phyloP scores from a whole-genome alignment of 1,140 invertebrate species.

The Tribolium madens region DNA sequence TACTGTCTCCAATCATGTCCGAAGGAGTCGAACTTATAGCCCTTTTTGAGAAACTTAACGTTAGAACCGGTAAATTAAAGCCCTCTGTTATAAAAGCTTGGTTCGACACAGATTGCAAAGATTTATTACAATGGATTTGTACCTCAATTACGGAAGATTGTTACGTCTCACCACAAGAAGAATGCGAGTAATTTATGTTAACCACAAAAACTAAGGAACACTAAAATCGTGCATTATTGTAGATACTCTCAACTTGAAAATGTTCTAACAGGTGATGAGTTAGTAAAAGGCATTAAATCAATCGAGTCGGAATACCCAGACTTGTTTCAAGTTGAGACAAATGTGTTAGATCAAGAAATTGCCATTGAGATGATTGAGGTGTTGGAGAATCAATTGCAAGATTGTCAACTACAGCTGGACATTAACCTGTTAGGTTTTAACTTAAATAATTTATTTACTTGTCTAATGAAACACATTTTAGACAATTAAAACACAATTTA shows the following conservation, averaged over 20 bases:
- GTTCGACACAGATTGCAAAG: conserved; percentile 58
- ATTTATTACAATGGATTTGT: conserved; percentile 57
- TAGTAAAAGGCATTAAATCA: conserved; percentile 38
- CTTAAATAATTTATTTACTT: neutral
- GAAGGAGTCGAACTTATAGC: conserved; percentile 49
- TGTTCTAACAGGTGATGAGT: conserved; percentile 21
- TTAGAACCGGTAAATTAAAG: conserved; percentile 49
- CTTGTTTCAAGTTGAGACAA: conserved; percentile 52
- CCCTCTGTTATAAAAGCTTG: conserved; percentile 57
- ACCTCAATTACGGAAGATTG: conserved; percentile 48
- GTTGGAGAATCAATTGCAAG: conserved; percentile 43
- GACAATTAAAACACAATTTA: conserved; percentile 13
- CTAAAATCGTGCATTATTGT: neutral
- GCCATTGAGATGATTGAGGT: conserved; percentile 45
- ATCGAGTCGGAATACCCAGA: conserved; percentile 46
- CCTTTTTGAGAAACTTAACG: conserved; percentile 51
- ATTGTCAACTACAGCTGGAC: conserved; percentile 24
- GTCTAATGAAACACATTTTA: neutral
- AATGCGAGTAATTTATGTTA: conserved; percentile 48
- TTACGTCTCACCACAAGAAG: conserved; percentile 52
- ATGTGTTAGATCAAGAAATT: conserved; percentile 48
- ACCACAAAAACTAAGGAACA: neutral
- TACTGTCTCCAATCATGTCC: neutral
- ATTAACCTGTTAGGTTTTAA: conserved; percentile 12
- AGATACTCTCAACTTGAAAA: neutral